Evolutionary conservation across 2,113 vertebrate genomes (phyloP), one percentile per base, ranked within the genome.

Genomic region (Ranitomeya imitator): DNA sequence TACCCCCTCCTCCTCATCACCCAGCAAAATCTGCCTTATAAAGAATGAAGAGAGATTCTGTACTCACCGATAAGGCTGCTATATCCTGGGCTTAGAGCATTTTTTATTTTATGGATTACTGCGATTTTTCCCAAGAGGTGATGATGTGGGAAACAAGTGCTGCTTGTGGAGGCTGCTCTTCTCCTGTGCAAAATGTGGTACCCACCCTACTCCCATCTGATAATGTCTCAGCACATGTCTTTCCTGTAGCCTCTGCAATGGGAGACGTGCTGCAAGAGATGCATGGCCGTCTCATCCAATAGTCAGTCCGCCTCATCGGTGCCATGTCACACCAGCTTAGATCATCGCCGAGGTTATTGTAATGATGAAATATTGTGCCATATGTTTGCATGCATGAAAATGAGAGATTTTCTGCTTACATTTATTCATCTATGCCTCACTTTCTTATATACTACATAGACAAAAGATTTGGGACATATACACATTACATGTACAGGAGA

Each of bases 181-280:
- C 18, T 23, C 16, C 7, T 54, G 12, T 85, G 26, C 37, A 23
- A 84, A 51, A 37, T 84, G 21, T 84, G 82, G 65, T 69, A 69
- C 57, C 87, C 87, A 83, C 87, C 87, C 82, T 74, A 19, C 59
- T 88, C 57, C 26, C 69, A 88, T 89, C 81, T 78, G 83, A 84
- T 79, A 74, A n/a, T 37, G 73, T 88, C 80, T 77, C 37, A 37
- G 54, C 13, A 60, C 69, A 78, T 85, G 77, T 12, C 85, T 88
- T 85, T 79, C 45, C 60, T 69, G 52, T 51, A 69, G 61, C n/a
- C 63, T 84, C 63, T 55, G 81, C 63, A 54, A 19, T 78, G 51
- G 11, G 60, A 15, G 52, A 31, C 51, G 12, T 45, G 12, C 26
- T 31, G 63, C 21, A 54, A 55, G n/a, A 71, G 51, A 73, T 60